Base-by-base conservation (phyloP, 1,140 invertebrate species). In the Metaphire vulgaris region DNA sequence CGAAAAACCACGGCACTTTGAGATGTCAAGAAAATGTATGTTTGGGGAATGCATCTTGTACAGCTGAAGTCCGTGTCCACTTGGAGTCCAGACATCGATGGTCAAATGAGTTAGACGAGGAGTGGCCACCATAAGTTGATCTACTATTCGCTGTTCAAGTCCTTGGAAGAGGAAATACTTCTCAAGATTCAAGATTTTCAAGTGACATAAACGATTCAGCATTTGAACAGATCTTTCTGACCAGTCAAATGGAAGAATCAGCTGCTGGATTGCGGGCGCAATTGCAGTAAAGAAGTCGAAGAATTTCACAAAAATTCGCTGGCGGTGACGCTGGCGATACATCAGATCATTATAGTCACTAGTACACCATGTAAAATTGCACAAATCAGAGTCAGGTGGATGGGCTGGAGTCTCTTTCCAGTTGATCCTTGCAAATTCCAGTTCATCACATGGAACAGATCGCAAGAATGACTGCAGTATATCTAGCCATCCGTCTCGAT, bases 171-270 rank as follows among this genome's bases (percentile, higher is more conserved):
- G 82, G 80, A 81, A 83, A 72, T 84, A 83, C 75, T 84, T 86
- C 74, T 83, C 83, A 65, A 86, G 75, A 1, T 84, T 82, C 6
- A 86, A 74, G 73, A 76, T 82, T 15, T 81, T 76, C 56, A 86
- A 70, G 67, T 78, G 78, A 75, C 81, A 80, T 26, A 86, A 77
- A 2, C 81, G 78, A 12, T 79, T 77, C 16, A 86, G 72, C 76
- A 78, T 79, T 41, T 81, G 70, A 12, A 86, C 79, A 69, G 81
- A 82, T 16, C 71, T 79, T 28, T 81, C 79, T 31, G 82, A 81
- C 85, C 85, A 86, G 76, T 85, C 83, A 80, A 86, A 86, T 12
- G 85, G 85, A 74, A 85, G 71, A n/a, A 83, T 78, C 15, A 86
- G 78, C 21, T 83, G 83, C n/a, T 76, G 78, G 0, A 85, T 41